These are phyloP conservation scores for Engystomops pustulosus DNA, from an alignment of 2,113 vertebrate species.

Conservation along the genomic window DNA sequence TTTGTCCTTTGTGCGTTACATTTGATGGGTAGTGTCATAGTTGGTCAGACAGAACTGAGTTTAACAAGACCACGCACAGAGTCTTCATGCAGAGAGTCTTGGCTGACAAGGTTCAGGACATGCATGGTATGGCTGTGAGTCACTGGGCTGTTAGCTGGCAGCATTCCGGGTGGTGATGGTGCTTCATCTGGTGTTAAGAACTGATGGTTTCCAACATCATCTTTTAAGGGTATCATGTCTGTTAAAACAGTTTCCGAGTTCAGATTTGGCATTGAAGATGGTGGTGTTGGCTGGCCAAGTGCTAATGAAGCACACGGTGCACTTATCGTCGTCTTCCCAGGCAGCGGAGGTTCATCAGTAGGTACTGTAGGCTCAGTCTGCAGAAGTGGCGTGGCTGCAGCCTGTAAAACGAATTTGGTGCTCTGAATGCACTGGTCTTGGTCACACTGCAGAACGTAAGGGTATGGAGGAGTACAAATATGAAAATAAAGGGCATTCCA, in stretches of 20 bases:
- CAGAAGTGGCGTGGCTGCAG: constrained; percentile 90
- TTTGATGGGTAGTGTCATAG: constrained; percentile 35
- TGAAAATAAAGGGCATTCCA: constrained; percentile 47
- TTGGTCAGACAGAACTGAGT: constrained; percentile 93
- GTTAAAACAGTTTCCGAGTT: constrained; percentile 78
- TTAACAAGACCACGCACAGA: constrained; percentile 95
- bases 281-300: constrained; percentile 90
- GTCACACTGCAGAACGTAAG: constrained; percentile 85
- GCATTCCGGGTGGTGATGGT: constrained; percentile 87
- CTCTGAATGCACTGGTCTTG: constrained; percentile 99
- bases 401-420: constrained; percentile 99
- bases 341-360: constrained; percentile 81
- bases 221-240: constrained; percentile 84
- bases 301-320: constrained; percentile 85
- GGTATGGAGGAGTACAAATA: constrained; percentile 62
- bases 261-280: constrained; percentile 91
- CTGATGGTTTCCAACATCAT: constrained; percentile 83
- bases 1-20: constrained; percentile 65
- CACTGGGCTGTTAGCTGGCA: constrained; percentile 83
- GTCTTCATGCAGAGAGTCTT: constrained; percentile 95
- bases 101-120: constrained; percentile 89
- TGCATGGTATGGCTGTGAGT: constrained; percentile 87
- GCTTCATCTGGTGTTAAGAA: constrained; percentile 93
- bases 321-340: constrained; percentile 79
- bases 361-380: constrained; percentile 89